Percentiles rank a stretch among this genome's conserved stretches.
Evolutionary conservation across 2,797 vertebrate genomes (phyloP).

Genomic region (Amphiprion clarkii): DNA sequence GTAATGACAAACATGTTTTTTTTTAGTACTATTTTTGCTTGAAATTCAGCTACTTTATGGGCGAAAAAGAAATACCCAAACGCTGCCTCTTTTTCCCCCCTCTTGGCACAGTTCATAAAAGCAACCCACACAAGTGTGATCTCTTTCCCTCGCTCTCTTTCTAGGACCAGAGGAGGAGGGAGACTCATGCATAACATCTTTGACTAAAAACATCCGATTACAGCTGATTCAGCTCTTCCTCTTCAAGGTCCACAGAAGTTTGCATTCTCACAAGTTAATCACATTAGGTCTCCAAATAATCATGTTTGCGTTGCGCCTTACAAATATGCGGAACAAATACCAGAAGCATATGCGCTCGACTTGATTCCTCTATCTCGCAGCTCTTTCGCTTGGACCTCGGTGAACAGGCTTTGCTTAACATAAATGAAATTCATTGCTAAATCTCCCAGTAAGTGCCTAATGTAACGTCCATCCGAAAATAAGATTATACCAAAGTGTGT

Average conservation of each 20-base stretch:
- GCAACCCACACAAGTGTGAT: conserved; percentile 34
- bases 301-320: conserved; percentile 58
- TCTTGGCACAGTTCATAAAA: conserved; percentile 41
- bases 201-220: conserved; percentile 64
- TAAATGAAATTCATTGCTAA: conserved; percentile 51
- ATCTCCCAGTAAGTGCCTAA: conserved; percentile 36
- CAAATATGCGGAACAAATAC: conserved; percentile 60
- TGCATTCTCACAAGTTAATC: conserved; percentile 68
- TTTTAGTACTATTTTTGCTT: neutral
- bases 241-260: conserved; percentile 56
- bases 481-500: conserved; percentile 34
- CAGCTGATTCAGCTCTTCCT: conserved; percentile 65
- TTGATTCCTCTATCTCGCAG: conserved; percentile 41
- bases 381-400: conserved; percentile 27
- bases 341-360: conserved; percentile 44
- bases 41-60: conserved; percentile 30
- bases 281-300: conserved; percentile 74
- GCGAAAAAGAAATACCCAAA: conserved; percentile 36
- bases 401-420: conserved; percentile 59
- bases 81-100: neutral
- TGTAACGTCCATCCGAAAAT: conserved; percentile 48
- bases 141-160: conserved; percentile 16
- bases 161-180: conserved; percentile 34
- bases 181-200: conserved; percentile 44
- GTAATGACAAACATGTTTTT: conserved; percentile 19